These are phyloP conservation scores for Xylota segnis DNA, from an alignment of 2,888 invertebrate species.

Conservation along the genomic window DNA sequence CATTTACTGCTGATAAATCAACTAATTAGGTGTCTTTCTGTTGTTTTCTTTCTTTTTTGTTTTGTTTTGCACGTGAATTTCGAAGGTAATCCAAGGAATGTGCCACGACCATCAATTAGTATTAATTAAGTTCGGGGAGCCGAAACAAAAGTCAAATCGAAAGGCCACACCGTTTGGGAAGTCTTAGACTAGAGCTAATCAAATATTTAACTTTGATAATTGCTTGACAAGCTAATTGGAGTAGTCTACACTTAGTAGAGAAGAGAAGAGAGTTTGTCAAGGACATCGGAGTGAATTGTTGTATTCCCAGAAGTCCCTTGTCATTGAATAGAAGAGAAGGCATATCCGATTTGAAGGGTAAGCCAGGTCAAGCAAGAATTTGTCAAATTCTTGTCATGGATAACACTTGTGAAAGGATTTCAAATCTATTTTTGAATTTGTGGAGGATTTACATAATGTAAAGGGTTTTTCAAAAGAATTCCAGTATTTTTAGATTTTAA, in stretches of 20 bases:
- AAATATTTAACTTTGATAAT: slow-evolving; percentile 33
- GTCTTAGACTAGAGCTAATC: slow-evolving; percentile 11
- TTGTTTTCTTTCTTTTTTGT: neutral
- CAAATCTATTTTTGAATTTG: too few species aligned
- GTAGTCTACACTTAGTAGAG: neutral
- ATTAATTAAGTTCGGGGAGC: slow-evolving; percentile 23
- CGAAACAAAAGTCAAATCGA: neutral
- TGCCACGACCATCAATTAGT: slow-evolving; percentile 21
- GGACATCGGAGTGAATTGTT: neutral
- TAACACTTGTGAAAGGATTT: neutral
- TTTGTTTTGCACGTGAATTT: slow-evolving; percentile 9
- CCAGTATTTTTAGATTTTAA: too few species aligned
- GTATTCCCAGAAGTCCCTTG: neutral
- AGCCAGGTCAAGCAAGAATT: neutral
- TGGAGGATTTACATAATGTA: too few species aligned
- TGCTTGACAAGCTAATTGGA: slow-evolving; percentile 12
- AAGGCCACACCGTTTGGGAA: neutral
- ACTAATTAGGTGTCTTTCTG: slow-evolving; percentile 9
- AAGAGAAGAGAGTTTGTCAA: neutral
- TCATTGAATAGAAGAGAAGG: neutral
- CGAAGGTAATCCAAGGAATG: neutral
- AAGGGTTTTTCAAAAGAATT: too few species aligned
- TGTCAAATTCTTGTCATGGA: neutral
- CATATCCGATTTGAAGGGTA: neutral
- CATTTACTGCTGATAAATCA: slow-evolving; percentile 17